Conservation (phyloP, 2,888 invertebrate genomes). For the Xestia sexstrigata region DNA sequence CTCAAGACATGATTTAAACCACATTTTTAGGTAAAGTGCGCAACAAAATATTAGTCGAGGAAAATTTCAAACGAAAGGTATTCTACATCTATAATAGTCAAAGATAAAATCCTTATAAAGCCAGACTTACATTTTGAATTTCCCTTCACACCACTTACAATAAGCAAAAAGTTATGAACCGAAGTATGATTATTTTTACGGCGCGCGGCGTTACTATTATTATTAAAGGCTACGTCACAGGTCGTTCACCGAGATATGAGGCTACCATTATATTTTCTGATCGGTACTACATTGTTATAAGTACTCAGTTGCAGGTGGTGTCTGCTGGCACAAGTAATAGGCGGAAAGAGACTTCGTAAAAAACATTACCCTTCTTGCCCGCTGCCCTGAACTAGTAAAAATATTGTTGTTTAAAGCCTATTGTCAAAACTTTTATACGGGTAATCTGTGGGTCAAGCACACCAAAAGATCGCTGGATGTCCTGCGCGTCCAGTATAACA, state of each 20-base stretch:
- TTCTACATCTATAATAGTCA: not conserved
- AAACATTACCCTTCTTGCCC: not conserved
- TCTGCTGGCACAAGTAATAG: slow-evolving; percentile 13
- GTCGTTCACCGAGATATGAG: slow-evolving; percentile 60
- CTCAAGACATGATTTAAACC: not conserved
- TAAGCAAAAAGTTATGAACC: slow-evolving; percentile 27
- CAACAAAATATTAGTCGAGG: not conserved
- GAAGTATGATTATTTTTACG: slow-evolving; percentile 15
- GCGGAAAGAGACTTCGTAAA: not conserved
- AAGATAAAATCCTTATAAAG: not conserved
- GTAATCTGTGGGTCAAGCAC: too few species aligned
- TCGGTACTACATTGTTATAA: slow-evolving; percentile 43
- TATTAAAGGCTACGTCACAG: slow-evolving; percentile 53
- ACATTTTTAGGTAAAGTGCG: too few species aligned
- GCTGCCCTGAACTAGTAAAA: too few species aligned
- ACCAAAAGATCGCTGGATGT: too few species aligned
- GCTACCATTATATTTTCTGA: slow-evolving; percentile 55
- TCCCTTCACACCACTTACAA: not conserved
- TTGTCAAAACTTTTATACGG: too few species aligned
- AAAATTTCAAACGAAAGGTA: not conserved
- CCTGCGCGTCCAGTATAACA: too few species aligned
- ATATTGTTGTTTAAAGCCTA: too few species aligned
- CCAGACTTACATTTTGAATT: not conserved
- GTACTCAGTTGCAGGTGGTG: slow-evolving; percentile 43
- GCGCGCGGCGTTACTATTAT: slow-evolving; percentile 46